Evolutionary conservation across 2,888 invertebrate species (phyloP), one percentile per base, ranked within the genome.

Genomic region (Apantesis nais): DNA sequence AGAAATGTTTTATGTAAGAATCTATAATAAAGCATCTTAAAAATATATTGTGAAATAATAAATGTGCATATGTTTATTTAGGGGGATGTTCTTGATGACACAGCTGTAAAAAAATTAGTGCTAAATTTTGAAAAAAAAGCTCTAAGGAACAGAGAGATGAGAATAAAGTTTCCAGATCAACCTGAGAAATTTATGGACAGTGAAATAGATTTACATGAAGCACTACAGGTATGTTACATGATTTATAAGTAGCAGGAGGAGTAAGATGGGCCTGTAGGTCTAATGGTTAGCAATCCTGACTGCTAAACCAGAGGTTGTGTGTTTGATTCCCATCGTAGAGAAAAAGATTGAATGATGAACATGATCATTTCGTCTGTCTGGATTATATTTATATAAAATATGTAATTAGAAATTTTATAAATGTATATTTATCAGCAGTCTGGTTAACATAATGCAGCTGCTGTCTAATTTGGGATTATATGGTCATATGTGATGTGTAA

Each of bases 101-200:
- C 97, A 39, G 96, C 97, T 19, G 95, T 99, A 14, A 99, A 99
- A 86, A 97, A 98, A 87, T 96, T 99, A 87, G 97, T 99, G 34
- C 95, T 99, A 22, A 96, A 98, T 75, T 99, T 99, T 95, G 99
- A 99, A 88, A 99, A 99, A 89, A 96, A 98, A 86, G 97, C 98
- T 66, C 95, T 99, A 14, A 98, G 97, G 87, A 99, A 99, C 90
- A 98, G 99, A 89, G 99, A 99, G 93, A 98, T 99, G 98, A 96
- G 99, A 77, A 99, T 99, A 22, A 99, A 99, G 92, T 99, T 99
- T 91, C 98, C 99, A 0, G 99, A 99, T 88, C 97, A 97, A 85
- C 98, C 99, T 12, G 99, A 99, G 89, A 99, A 99, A 96, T 99
- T 99, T 90, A 99, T 99, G 97, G 97, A 99, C 83, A 99, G 99